Evolutionary conservation across 2,888 invertebrate genomes (phyloP), one percentile per base, ranked within the genome.

Genomic region (Abrostola triplasia): DNA sequence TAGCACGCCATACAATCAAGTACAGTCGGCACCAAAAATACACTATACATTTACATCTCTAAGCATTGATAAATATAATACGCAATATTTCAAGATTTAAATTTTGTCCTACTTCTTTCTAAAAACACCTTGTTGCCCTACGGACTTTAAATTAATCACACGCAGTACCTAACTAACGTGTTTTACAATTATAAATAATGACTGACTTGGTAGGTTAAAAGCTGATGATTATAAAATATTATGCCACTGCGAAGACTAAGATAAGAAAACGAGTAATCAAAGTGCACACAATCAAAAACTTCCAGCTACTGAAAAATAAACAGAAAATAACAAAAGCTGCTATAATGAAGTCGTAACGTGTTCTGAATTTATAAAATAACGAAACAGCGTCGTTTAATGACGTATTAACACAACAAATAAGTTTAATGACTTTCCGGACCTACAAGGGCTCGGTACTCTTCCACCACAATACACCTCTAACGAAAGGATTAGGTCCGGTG

Each of bases 401-500:
- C 73, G 73, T 81, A 85, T 85, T 79, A 78, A 76, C 76, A 72
- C 77, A 81, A 84, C 83, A 84, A 84, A 86, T 81, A 82, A 77
- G 66, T 72, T 62, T 77, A 77, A 79, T 71, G 65, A 65, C 80
- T 85, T 84, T 77, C 79, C 66, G 67, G 54, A 53, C 48, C 62
- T 63, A 7, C 58, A 68, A 61, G 56, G 51, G 61, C 36, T 50
- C 42, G 70, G 72, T 66, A 70, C 78, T 72, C 79, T 70, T 60
- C 72, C 75, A 74, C 79, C 84, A 93, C 92, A 93, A 93, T 92
- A 77, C 87, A 85, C 86, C 88, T 91, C 89, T 92, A 92, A 93
- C 94, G 90, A 93, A 93, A 93, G 92, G 92, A 93, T 94, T 93
- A 88, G 91, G 87, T 81, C 80, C 92, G 93, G 91, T 88, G 87